phyloP scores from a whole-genome alignment of 1,140 invertebrate genomes.

The Drosophila tani region DNA sequence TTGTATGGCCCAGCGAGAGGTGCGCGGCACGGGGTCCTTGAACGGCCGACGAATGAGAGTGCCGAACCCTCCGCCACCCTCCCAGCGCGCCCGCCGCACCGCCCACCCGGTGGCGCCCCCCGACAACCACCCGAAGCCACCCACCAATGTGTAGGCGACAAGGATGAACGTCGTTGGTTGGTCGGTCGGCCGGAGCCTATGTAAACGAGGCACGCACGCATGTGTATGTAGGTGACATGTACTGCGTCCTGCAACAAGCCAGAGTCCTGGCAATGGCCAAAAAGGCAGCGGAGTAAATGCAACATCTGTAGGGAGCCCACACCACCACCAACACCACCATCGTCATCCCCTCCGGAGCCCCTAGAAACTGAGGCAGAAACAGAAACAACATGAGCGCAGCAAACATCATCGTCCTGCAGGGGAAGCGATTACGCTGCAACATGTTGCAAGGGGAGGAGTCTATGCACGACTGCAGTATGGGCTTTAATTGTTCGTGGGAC shows the following conservation, averaged over 20 bases:
- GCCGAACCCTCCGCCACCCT: conserved; percentile 57
- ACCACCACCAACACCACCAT: conserved; percentile 5
- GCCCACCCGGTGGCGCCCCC: conserved; percentile 12
- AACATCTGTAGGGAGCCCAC: conserved; percentile 76
- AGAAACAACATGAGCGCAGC: conserved; percentile 14
- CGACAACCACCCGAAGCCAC: conserved; percentile 18
- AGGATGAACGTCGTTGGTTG: conserved; percentile 70
- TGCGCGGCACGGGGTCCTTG: conserved; percentile 45
- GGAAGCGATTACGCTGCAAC: conserved; percentile 76
- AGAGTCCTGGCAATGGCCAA: conserved; percentile 65
- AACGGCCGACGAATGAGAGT: conserved; percentile 75
- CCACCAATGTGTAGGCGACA: conserved; percentile 69
- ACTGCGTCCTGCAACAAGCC: conserved; percentile 66
- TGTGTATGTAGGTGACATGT: conserved; percentile 80
- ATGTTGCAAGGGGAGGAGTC: conserved; percentile 79
- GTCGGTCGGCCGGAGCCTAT: conserved; percentile 69
- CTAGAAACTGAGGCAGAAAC: background rate
- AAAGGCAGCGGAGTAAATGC: conserved; percentile 78
- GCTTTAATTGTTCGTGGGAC: conserved; percentile 2
- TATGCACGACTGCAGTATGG: conserved; percentile 10
- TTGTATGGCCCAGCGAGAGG: conserved; percentile 61
- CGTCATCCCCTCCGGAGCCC: background rate
- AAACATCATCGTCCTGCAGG: conserved; percentile 39
- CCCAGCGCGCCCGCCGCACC: conserved; percentile 7
- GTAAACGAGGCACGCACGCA: conserved; percentile 73